A percentile compares a stretch with the other conserved stretches of the same genome.
These are phyloP conservation scores for Campylomormyrus numenius DNA, from an alignment of 2,113 vertebrate species.

Conservation along the genomic window DNA sequence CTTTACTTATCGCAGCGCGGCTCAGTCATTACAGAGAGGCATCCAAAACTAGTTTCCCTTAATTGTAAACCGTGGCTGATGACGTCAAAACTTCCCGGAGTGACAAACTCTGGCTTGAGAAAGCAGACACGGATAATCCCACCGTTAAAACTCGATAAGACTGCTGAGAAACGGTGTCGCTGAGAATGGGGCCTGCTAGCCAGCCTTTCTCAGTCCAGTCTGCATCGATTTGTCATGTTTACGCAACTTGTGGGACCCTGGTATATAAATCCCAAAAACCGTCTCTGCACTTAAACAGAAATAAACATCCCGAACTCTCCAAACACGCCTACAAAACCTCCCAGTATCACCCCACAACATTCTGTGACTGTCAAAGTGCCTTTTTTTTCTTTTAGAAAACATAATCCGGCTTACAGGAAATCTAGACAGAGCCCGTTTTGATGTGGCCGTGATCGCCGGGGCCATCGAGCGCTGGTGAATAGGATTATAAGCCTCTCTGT, in stretches of 20 bases:
- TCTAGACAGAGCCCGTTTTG: neutral
- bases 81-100: neutral
- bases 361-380: neutral
- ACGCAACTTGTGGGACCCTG: neutral
- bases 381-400: neutral
- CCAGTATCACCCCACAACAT: neutral
- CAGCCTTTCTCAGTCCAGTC: neutral
- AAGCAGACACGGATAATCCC: neutral
- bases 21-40: neutral
- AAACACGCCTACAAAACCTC: neutral
- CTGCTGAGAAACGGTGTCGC: neutral
- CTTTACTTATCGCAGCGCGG: neutral
- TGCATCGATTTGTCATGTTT: neutral
- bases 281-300: neutral
- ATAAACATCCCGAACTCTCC: neutral
- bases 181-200: neutral
- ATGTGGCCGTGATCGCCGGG: neutral
- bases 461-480: neutral
- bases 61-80: neutral
- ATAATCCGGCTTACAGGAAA: conserved; percentile 6
- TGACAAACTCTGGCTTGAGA: neutral
- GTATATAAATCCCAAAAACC: neutral
- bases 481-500: neutral
- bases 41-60: neutral
- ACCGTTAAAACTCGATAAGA: neutral